Evolutionary conservation across 2,888 invertebrate genomes (phyloP).

Genomic region (Leptopilina drosophilae): DNA sequence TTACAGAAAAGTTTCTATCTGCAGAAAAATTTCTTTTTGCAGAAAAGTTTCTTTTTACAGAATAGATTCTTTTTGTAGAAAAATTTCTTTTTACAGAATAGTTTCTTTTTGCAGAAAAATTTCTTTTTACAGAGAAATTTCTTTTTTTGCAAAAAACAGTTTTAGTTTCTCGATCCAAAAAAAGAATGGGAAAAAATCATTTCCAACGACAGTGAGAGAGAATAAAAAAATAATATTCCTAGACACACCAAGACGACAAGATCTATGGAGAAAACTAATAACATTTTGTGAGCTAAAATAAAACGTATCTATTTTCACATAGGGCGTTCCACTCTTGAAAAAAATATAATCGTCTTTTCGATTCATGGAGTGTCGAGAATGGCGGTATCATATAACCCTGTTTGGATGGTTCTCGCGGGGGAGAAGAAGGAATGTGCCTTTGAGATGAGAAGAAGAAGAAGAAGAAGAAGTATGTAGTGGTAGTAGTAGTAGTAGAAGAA

Average conservation of each 20-base stretch:
- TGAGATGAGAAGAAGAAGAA: slow-evolving; percentile 42
- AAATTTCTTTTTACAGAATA: no score
- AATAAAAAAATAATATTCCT: neutral
- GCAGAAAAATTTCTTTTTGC: no score
- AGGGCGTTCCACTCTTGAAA: neutral
- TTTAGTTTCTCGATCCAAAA: no score
- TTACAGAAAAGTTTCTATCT: no score
- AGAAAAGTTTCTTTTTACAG: no score
- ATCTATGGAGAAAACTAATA: neutral
- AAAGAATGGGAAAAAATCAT: no score
- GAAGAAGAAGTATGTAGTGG: slow-evolving; percentile 2
- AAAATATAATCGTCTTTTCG: slow-evolving; percentile 24
- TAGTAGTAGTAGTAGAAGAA: neutral
- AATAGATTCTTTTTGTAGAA: no score
- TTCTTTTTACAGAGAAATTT: no score
- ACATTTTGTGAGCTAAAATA: neutral
- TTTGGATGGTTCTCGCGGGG: slow-evolving; percentile 46
- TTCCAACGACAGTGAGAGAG: neutral
- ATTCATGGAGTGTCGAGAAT: slow-evolving; percentile 33
- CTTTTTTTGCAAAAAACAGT: no score
- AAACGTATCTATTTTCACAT: slow-evolving; percentile 1
- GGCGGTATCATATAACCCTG: slow-evolving; percentile 32
- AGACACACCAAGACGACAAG: neutral
- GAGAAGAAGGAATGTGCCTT: slow-evolving; percentile 48
- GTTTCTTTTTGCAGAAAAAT: no score